Evolutionary conservation across 2,113 vertebrate species (phyloP), one percentile per base, ranked within the genome.

Genomic region (Vanacampus margaritifer): DNA sequence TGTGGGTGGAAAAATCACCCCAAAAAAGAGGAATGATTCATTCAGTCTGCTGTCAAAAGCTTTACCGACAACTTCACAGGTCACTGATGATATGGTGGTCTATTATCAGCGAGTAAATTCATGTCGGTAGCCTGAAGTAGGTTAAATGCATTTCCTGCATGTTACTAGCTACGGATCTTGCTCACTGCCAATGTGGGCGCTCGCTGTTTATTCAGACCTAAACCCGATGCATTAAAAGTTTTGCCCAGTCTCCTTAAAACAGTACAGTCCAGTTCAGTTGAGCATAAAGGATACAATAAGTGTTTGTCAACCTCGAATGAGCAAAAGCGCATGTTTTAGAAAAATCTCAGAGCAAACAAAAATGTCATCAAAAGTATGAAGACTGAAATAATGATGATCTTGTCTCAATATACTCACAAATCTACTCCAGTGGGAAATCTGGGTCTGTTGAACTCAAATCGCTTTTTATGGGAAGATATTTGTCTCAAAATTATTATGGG

Each of bases 141-240:
- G 78, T 76, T 32, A 23, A 79, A 71, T 77, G 64, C 75, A 81
- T 81, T 80, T 16, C 46, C 69, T 80, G 79, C 84, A 88, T 80
- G 86, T 71, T 64, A 63, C 73, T 67, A 45, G 65, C 73, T 67
- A 45, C 67, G 72, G 75, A 46, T 46, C 17, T 19, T 17, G 5
- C 48, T 51, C 48, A 1, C 48, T 51, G 21, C n/a, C 74, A 73
- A 65, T 36, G 43, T 50, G 51, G 70, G 37, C 23, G 39, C 51
- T 64, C 21, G 74, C 46, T 79, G 78, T 74, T 69, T 78, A 69
- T 82, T 71, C 50, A 70, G 67, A 72, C 37, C 48, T 68, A 24
- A 61, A 73, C 65, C 63, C 59, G 19, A 64, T 74, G 68, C 78
- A 78, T 82, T 85, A 81, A 66, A 85, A 72, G 35, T 11, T 61